Percentiles rank a stretch among this genome's conserved stretches.
phyloP scores from a whole-genome alignment of 2,113 vertebrate genomes.

The Caretta caretta region DNA sequence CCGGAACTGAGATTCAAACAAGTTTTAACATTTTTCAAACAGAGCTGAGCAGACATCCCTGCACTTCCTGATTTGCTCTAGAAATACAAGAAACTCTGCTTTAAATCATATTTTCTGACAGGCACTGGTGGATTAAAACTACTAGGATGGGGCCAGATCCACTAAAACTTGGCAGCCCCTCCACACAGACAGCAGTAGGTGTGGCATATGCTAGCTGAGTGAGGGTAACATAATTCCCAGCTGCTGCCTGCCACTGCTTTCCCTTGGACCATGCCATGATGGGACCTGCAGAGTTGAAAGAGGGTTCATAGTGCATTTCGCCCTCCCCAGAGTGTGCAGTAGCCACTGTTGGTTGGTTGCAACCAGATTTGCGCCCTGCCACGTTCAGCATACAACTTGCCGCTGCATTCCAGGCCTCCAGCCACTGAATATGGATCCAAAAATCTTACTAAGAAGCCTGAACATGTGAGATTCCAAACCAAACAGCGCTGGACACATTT shows the following conservation, averaged over 20 bases:
- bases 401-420: neutral
- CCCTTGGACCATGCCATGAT: neutral
- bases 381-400: neutral
- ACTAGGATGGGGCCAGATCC: neutral
- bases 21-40: constrained; percentile 1
- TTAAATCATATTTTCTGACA: neutral
- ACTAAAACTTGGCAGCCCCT: neutral
- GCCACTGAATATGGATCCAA: neutral
- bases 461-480: neutral
- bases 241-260: neutral
- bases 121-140: rapidly evolving
- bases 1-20: neutral
- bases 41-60: neutral
- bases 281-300: neutral
- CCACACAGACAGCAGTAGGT: neutral
- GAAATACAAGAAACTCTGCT: neutral
- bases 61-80: neutral
- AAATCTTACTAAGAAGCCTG: neutral
- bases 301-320: no score
- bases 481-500: neutral
- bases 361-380: neutral
- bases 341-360: neutral
- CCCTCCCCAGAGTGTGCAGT: neutral
- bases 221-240: neutral
- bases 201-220: neutral